Evolutionary conservation across 2,113 vertebrate genomes (phyloP).

Genomic region (Dicentrarchus labrax): DNA sequence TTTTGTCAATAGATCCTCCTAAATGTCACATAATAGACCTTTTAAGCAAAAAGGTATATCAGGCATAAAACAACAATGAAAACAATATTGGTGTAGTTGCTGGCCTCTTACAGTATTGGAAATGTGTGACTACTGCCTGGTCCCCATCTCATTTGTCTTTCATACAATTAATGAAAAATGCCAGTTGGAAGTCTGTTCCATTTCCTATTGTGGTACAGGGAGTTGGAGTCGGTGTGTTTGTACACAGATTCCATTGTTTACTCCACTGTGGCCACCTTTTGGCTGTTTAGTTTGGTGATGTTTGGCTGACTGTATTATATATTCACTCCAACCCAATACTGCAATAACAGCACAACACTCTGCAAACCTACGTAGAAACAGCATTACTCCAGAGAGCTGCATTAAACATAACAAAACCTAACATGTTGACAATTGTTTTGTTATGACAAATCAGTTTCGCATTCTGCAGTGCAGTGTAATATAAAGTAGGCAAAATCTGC

Average conservation of each 20-base stretch:
- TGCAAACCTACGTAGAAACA: constrained; percentile 42
- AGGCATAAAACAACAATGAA: constrained; percentile 19
- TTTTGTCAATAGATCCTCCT: too few relatives aligned
- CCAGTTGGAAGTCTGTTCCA: constrained; percentile 35
- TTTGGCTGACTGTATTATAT: constrained; percentile 52
- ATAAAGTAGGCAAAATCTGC: constrained; percentile 60
- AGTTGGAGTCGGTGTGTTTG: constrained; percentile 39
- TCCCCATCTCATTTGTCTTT: constrained; percentile 26
- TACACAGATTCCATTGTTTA: constrained; percentile 63
- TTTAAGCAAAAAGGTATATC: constrained; percentile 18
- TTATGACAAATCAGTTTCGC: constrained; percentile 68
- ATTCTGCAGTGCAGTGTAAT: constrained; percentile 58
- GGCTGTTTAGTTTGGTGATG: constrained; percentile 46
- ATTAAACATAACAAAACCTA: constrained; percentile 66
- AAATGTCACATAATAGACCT: background rate
- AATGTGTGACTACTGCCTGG: constrained; percentile 16
- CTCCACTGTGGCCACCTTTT: constrained; percentile 54
- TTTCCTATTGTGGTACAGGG: constrained; percentile 38
- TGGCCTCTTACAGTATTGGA: constrained; percentile 12
- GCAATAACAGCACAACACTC: constrained; percentile 58
- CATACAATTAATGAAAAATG: constrained; percentile 40
- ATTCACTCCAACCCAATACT: constrained; percentile 33
- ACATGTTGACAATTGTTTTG: constrained; percentile 60
- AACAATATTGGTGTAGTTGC: constrained; percentile 12
- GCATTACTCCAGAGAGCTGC: constrained; percentile 58